Conservation (phyloP, 2,888 invertebrate genomes). For the Drosophila neonasuta region DNA sequence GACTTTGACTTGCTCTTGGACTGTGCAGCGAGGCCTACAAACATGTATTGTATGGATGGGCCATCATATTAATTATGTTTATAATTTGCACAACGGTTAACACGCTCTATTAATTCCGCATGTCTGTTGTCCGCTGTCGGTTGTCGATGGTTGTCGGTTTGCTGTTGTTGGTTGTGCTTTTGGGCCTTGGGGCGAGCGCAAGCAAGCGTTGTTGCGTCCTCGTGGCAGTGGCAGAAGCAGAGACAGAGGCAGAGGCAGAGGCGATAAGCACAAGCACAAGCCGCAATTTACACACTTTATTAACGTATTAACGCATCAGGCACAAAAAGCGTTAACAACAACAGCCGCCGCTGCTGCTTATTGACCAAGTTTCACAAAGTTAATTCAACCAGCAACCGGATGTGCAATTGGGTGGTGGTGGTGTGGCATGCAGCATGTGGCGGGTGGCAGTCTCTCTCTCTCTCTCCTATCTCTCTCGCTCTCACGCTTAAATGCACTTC, state of each 20-base stretch:
- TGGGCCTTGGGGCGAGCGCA: slow-evolving; percentile 47
- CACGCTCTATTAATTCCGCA: slow-evolving; percentile 78
- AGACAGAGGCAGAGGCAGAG: background rate
- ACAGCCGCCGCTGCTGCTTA: slow-evolving; percentile 29
- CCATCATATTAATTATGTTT: slow-evolving; percentile 78
- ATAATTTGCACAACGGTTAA: slow-evolving; percentile 79
- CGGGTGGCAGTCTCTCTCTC: background rate
- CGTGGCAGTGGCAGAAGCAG: slow-evolving; percentile 22
- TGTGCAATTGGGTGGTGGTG: slow-evolving; percentile 34
- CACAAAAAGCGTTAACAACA: slow-evolving; percentile 58
- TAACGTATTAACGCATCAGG: slow-evolving; percentile 79
- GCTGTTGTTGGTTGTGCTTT: slow-evolving; percentile 29
- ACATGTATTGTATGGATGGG: slow-evolving; percentile 35
- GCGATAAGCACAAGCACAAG: slow-evolving; percentile 75
- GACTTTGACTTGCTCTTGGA: slow-evolving; percentile 34
- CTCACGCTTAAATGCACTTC: slow-evolving; percentile 73
- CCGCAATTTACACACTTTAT: slow-evolving; percentile 79
- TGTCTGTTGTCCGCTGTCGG: slow-evolving; percentile 23
- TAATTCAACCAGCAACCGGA: slow-evolving; percentile 58
- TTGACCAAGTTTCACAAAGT: slow-evolving; percentile 57
- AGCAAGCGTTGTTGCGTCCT: slow-evolving; percentile 33
- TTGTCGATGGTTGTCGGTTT: slow-evolving; percentile 14
- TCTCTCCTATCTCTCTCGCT: no score
- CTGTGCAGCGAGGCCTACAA: slow-evolving; percentile 20
- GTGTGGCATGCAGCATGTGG: slow-evolving; percentile 1